Evolutionary conservation across 2,888 invertebrate species (phyloP).

Genomic region (Patella pellucida): DNA sequence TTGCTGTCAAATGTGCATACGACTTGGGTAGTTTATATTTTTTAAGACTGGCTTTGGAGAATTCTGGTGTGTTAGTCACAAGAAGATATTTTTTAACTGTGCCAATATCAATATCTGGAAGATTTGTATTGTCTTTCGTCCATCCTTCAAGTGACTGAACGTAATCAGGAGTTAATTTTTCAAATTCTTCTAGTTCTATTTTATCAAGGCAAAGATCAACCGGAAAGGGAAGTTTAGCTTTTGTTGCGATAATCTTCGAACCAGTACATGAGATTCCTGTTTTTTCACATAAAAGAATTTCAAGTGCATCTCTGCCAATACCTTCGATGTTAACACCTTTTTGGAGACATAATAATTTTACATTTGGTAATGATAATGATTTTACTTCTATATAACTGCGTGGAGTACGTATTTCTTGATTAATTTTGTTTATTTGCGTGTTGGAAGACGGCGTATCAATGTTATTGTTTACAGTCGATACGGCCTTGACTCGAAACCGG

Average conservation of each 20-base stretch:
- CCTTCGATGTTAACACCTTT: not conserved
- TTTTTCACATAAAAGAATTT: slow-evolving; percentile 10
- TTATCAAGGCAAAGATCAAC: slow-evolving; percentile 9
- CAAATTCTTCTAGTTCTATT: slow-evolving; percentile 14
- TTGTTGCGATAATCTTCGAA: not conserved
- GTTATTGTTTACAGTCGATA: too few relatives aligned
- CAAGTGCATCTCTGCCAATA: slow-evolving; percentile 13
- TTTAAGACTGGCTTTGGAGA: too few relatives aligned
- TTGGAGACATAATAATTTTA: not conserved
- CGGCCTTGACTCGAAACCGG: too few relatives aligned
- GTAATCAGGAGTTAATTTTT: slow-evolving; percentile 12
- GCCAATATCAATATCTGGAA: slow-evolving; percentile 15
- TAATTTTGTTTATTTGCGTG: too few relatives aligned
- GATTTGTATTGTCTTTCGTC: slow-evolving; percentile 9
- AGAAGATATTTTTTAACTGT: slow-evolving; percentile 21
- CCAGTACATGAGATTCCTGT: slow-evolving; percentile 21
- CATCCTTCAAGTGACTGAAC: slow-evolving; percentile 4
- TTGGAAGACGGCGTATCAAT: too few relatives aligned
- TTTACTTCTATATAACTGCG: not conserved
- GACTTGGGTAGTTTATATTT: slow-evolving; percentile 15
- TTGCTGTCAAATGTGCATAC: slow-evolving; percentile 23
- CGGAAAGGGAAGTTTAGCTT: not conserved
- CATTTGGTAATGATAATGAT: not conserved
- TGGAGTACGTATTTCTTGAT: not conserved
- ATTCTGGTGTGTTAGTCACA: not conserved